Evolutionary conservation across 2,888 invertebrate genomes (phyloP), one percentile per base, ranked within the genome.

Genomic region (Osmoderma eremita): DNA sequence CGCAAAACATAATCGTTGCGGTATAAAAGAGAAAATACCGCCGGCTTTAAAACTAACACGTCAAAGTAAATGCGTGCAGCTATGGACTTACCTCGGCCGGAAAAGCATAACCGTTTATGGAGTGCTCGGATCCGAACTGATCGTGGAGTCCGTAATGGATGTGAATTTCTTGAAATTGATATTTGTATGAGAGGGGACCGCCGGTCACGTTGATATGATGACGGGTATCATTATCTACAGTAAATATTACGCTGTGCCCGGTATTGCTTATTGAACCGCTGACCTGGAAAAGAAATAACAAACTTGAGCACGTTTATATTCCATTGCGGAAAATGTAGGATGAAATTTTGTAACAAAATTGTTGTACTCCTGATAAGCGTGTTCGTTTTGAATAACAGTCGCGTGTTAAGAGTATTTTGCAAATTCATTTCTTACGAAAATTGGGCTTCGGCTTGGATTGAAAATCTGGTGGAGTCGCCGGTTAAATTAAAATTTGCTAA

Each of bases 101-200:
- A 83, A 98, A 99, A 64, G 95, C 90, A 79, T 95, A 93, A 72
- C 97, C 95, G 79, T 95, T 96, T 78, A 98, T 94, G 67, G 94
- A 95, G 83, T 99, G 98, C 81, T 99, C 98, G 12, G 98, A 98
- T 20, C 98, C 98, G 75, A 91, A 90, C 79, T 93, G 92, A 83
- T 97, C 95, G 78, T 91, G 90, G 67, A 94, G 87, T 5, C 97
- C 97, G 79, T 95, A 97, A 83, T 97, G 97, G 78, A 97, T 89
- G 83, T 97, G 95, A 74, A 97, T 93, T 84, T 97, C 95, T 79
- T 95, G 93, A 81, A 97, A 94, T 83, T 94, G 93, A 84, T 97
- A 98, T 78, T 92, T 92, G 84, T 98, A 98, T 68, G 96, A 95
- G 63, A 98, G 87, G 0, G 98, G 98, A 1, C 98, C 98, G 0